phyloP scores from a whole-genome alignment of 2,113 vertebrate genomes.

The Hippocampus abdominalis region DNA sequence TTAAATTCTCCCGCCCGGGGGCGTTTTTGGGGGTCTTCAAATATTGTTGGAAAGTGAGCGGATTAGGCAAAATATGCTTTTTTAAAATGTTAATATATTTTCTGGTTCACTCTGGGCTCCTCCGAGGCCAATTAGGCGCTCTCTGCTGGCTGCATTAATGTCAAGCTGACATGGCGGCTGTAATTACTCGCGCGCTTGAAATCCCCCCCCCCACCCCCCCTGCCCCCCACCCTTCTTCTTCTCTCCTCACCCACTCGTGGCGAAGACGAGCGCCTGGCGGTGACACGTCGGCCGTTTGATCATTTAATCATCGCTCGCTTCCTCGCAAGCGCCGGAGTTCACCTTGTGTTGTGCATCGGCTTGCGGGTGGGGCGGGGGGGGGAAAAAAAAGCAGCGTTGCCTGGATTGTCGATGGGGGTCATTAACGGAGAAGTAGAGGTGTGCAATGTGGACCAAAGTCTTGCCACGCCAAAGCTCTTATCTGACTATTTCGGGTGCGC shows the following conservation, averaged over 20 bases:
- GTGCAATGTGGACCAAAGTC: not conserved
- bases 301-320: slow-evolving; percentile 99
- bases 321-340: slow-evolving; percentile 82
- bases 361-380: slow-evolving; percentile 96
- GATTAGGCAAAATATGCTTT: slow-evolving; percentile 99
- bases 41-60: slow-evolving; percentile 99
- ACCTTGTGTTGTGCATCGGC: slow-evolving; percentile 89
- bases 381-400: slow-evolving; percentile 91
- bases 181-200: slow-evolving; percentile 99
- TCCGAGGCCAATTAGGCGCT: slow-evolving; percentile 99
- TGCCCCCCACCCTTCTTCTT: not conserved
- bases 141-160: slow-evolving; percentile 99
- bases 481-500: not conserved
- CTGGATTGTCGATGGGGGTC: slow-evolving; percentile 85
- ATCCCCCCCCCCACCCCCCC: slow-evolving; percentile 89
- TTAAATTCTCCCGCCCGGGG: slow-evolving; percentile 99
- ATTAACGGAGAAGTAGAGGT: slow-evolving; percentile 62
- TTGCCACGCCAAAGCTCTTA: not conserved
- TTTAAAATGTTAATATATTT: slow-evolving; percentile 99
- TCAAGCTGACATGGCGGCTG: slow-evolving; percentile 99
- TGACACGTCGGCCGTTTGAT: slow-evolving; percentile 99
- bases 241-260: slow-evolving; percentile 81
- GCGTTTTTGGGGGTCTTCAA: slow-evolving; percentile 99
- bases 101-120: slow-evolving; percentile 99
- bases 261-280: slow-evolving; percentile 96